Evolutionary conservation across 1,140 invertebrate species (phyloP).

Genomic region (Euura saliciscinereae): DNA sequence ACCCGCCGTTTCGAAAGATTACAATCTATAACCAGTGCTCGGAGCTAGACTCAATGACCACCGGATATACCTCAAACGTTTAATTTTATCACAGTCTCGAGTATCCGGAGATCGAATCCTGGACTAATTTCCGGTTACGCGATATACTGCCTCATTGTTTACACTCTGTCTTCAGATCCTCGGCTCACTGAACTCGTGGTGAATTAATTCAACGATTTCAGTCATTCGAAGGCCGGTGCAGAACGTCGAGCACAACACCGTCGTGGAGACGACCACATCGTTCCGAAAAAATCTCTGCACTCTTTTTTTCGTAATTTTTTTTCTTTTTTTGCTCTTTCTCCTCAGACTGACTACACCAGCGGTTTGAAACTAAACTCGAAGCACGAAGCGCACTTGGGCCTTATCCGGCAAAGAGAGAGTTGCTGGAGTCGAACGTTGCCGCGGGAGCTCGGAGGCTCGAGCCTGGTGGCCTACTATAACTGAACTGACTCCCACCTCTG

Average conservation of each 20-base stretch:
- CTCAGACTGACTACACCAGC: neutral
- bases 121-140: neutral
- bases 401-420: constrained; percentile 44
- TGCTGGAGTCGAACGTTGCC: constrained; percentile 28
- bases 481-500: constrained; percentile 57
- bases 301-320: neutral
- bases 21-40: too few relatives aligned
- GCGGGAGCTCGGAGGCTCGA: constrained; percentile 35
- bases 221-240: too few relatives aligned
- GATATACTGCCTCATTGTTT: neutral
- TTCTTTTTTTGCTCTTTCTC: neutral
- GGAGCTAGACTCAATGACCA: too few relatives aligned
- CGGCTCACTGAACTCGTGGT: too few relatives aligned
- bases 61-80: too few relatives aligned
- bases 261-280: too few relatives aligned
- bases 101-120: too few relatives aligned
- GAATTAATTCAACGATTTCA: too few relatives aligned
- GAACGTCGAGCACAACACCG: too few relatives aligned
- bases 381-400: constrained; percentile 8
- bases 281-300: too few relatives aligned
- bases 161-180: neutral
- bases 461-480: constrained; percentile 62
- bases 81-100: too few relatives aligned
- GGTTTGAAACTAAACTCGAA: constrained; percentile 1
- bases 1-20: neutral